Conservation (phyloP, 1,140 invertebrate species). For the Polypedilum vanderplanki region DNA sequence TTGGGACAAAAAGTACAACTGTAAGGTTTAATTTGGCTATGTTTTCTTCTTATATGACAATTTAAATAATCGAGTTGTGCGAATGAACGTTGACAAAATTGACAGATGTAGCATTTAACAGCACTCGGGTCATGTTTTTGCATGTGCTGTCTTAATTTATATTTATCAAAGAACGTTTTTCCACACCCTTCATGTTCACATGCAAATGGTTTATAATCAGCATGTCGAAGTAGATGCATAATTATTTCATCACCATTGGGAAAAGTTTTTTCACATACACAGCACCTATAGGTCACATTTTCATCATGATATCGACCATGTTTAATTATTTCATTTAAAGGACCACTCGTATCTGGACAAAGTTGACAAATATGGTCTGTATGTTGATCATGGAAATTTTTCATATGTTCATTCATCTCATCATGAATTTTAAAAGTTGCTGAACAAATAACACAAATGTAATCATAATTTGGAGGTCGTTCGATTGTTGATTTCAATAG, state of each 20-base stretch:
- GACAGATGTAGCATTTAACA: neutral
- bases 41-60: neutral
- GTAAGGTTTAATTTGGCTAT: neutral
- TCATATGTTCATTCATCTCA: neutral
- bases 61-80: constrained; percentile 17
- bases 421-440: neutral
- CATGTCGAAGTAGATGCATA: neutral
- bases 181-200: neutral
- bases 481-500: neutral
- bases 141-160: neutral
- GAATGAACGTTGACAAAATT: constrained; percentile 12
- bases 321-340: neutral
- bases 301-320: constrained; percentile 22
- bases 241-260: constrained; percentile 14
- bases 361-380: neutral
- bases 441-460: constrained; percentile 2
- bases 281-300: neutral
- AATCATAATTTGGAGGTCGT: neutral
- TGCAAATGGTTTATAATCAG: neutral
- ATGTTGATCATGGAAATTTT: neutral
- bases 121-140: neutral
- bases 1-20: neutral
- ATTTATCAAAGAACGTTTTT: neutral
- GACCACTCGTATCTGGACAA: neutral
- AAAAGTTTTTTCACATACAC: neutral